Evolutionary conservation across 2,113 vertebrate species (phyloP), one percentile per base, ranked within the genome.

Genomic region (Gymnobelideus leadbeateri): DNA sequence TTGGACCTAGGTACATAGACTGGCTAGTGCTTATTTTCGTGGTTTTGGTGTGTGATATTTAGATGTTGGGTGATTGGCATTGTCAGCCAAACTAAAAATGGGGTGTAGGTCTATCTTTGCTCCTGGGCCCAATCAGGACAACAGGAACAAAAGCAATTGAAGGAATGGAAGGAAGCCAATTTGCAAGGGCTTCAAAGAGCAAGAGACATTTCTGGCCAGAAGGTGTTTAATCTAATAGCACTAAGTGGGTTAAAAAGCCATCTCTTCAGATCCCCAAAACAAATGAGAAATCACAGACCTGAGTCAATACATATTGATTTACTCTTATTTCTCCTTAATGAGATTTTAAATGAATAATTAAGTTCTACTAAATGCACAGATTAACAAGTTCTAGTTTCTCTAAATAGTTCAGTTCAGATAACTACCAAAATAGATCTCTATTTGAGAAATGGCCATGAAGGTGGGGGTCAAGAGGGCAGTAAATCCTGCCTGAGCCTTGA

Each of bases 201-300:
- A 8, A 46, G n/a, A 55, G 94, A 97, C 92, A 93, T 52, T 93
- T 61, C 89, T 96, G 90, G 55, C 94, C 92, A 93, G 90, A 94
- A 84, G 89, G 96, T 91, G 21, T 91, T 90, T 90, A 95, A 95
- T 97, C 90, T 77, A 2, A 91, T 53, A 61, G 51, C 9, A 46
- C 43, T 93, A 97, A 97, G 53, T 49, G 50, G 51, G 90, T 97
- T 95, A 94, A 95, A 97, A 97, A 96, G 52, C 12, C 28, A 97
- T 93, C 68, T 96, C 89, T 89, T 46, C 93, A 95, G 92, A 53
- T 95, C 97, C 96, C 55, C 92, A 3, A 0, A 68, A 92, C 89
- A 92, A 97, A 92, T 92, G 92, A 95, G 68, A 96, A 97, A 95
- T 57, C 93, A 94, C 77, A 96, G 92, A 93, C 97, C 84, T 26